Base-by-base conservation (phyloP, 1,140 invertebrate species). In the Leptonema lineaticorne region DNA sequence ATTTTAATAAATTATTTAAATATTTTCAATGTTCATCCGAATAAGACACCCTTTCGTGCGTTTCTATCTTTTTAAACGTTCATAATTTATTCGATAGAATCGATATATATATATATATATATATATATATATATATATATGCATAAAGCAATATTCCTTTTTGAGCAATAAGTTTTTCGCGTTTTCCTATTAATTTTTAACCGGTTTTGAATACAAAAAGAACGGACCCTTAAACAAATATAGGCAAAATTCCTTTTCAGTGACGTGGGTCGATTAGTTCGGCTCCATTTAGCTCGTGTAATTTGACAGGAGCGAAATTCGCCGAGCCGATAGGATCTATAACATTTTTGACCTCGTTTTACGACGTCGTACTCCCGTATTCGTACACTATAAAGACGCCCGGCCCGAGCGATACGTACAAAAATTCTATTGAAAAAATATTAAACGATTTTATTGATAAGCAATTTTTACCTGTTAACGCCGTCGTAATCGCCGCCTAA, bases 401-500 rank as follows among this genome's bases (percentile, higher is more conserved):
- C n/a, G 18, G 1, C 46, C 18, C 46, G 16, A 1, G 46, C 1
- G 16, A 7, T 9, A 33, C 30, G 11, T 6, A 41, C 16, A 11
- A 41, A n/a, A n/a, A n/a, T n/a, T n/a, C n/a, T n/a, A n/a, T n/a
- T 41, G 16, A 41, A 41, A 41, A 41, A 41, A 11, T 41, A 41
- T 2, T 4, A 41, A 11, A 41, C 11, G 16, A 41, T 14, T 14
- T 2, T 11, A 11, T 41, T 4, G 37, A 11, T 1, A 41, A 4
- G 37, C 24, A 53, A 53, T 53, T 62, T 33, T 88, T 84, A 92
- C 92, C 87, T 86, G 81, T 92, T 90, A 66, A 93, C 91, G 57
- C 92, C 92, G 75, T 93, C 91, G 74, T 88, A 93, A 69, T 91
- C 91, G 27, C 90, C 90, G 1, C 91, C 91, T 67, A 93, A 87